Conservation (phyloP, 1,140 invertebrate genomes). For the Bombus huntii region DNA sequence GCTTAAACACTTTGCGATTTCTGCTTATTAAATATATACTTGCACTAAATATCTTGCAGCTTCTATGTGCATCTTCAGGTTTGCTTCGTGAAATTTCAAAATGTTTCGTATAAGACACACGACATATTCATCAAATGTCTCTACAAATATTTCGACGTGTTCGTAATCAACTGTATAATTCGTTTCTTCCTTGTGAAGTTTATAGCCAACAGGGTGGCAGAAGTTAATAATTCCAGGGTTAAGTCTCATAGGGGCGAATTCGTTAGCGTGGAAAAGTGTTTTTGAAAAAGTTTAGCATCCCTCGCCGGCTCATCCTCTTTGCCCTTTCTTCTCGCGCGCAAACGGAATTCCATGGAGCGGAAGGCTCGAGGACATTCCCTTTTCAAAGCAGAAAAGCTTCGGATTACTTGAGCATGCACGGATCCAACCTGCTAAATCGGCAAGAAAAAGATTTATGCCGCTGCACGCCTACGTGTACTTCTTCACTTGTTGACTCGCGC, state of each 20-base stretch:
- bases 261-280: background rate
- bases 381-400: slow-evolving; percentile 37
- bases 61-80: no score
- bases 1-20: no score
- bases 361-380: slow-evolving; percentile 43
- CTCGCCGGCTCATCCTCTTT: slow-evolving; percentile 9
- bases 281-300: slow-evolving; percentile 22
- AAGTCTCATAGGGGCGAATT: background rate
- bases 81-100: background rate
- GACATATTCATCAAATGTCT: background rate
- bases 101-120: background rate
- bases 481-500: background rate
- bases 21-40: no score
- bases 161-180: background rate
- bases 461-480: background rate
- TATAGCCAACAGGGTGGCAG: background rate
- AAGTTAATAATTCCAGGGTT: background rate
- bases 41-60: no score
- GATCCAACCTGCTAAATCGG: background rate
- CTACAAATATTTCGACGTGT: background rate
- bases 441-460: slow-evolving; percentile 19
- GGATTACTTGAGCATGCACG: slow-evolving; percentile 29
- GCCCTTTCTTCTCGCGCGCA: slow-evolving; percentile 31
- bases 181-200: background rate
- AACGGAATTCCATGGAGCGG: slow-evolving; percentile 34